A percentile compares a stretch with the other conserved stretches of the same genome.
Conservation (phyloP, 2,113 vertebrate genomes). For the Empidonax alnorum region DNA sequence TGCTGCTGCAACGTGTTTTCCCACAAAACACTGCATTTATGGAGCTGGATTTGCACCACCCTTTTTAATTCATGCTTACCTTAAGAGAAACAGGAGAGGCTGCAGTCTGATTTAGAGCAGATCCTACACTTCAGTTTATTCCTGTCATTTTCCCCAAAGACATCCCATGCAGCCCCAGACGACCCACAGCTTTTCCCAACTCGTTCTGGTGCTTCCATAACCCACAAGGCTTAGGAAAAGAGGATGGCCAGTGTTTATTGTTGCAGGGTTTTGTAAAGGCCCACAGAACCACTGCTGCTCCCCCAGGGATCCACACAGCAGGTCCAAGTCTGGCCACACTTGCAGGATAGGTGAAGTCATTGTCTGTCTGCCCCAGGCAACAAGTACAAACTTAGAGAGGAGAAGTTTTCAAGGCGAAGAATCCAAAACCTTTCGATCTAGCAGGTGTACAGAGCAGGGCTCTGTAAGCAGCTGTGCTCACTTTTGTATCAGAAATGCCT, state of each 20-base stretch:
- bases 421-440: not conserved
- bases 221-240: not conserved
- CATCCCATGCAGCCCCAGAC: not conserved
- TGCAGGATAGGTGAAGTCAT: not conserved
- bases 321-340: not conserved
- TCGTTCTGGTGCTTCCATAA: not conserved
- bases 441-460: not conserved
- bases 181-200: not conserved
- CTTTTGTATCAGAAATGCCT: not conserved
- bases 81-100: not conserved
- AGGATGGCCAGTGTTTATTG: not conserved
- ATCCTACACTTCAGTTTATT: not conserved
- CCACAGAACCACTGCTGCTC: not conserved
- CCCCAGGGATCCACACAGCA: not conserved
- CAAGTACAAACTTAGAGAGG: not conserved
- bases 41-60: not conserved
- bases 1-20: not conserved
- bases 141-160: not conserved
- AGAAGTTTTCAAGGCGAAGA: not conserved
- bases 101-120: not conserved
- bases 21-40: not conserved
- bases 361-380: not conserved
- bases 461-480: not conserved
- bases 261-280: not conserved
- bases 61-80: not conserved